phyloP scores from a whole-genome alignment of 37 sponge, comb jelly and placozoan genomes.

The Geodia barretti region DNA sequence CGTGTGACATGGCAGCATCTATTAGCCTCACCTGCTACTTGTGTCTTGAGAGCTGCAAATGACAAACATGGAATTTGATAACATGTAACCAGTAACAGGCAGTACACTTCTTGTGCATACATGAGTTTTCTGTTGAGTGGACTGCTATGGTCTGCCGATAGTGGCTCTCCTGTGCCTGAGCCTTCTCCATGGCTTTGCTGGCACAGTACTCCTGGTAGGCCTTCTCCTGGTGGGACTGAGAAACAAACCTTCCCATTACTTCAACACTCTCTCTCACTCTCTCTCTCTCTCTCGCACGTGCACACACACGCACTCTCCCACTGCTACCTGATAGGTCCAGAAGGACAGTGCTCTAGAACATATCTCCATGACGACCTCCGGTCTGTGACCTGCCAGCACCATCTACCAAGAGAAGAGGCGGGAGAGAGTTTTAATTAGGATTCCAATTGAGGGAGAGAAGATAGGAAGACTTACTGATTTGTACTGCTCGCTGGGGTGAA shows the following conservation, averaged over 20 bases:
- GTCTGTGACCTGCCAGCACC: conserved; percentile 90
- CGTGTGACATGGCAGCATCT: not conserved
- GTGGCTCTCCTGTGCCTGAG: conserved; percentile 77
- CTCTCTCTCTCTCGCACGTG: not conserved
- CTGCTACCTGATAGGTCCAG: conserved; percentile 90
- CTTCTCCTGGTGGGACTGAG: conserved; percentile 73
- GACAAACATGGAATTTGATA: not conserved
- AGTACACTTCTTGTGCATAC: conserved; percentile 29
- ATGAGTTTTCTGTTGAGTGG: conserved; percentile 59
- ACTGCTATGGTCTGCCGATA: conserved; percentile 70
- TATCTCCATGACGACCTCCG: conserved; percentile 91
- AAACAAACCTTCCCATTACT: not conserved
- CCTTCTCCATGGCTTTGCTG: conserved; percentile 75
- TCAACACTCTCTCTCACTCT: too few relatives aligned
- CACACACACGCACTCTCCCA: not conserved
- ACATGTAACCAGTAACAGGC: not conserved
- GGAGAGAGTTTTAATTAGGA: not conserved
- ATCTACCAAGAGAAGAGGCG: conserved; percentile 56
- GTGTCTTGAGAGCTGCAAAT: conserved; percentile 69
- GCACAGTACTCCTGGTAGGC: conserved; percentile 79
- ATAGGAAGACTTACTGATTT: conserved; percentile 74
- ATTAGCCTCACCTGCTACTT: conserved; percentile 30
- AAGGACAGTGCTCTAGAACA: conserved; percentile 86
- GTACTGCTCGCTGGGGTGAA: conserved; percentile 87
- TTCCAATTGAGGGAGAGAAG: not conserved